Conservation (phyloP, 2,888 invertebrate species). For the Dermolepida albohirtum region DNA sequence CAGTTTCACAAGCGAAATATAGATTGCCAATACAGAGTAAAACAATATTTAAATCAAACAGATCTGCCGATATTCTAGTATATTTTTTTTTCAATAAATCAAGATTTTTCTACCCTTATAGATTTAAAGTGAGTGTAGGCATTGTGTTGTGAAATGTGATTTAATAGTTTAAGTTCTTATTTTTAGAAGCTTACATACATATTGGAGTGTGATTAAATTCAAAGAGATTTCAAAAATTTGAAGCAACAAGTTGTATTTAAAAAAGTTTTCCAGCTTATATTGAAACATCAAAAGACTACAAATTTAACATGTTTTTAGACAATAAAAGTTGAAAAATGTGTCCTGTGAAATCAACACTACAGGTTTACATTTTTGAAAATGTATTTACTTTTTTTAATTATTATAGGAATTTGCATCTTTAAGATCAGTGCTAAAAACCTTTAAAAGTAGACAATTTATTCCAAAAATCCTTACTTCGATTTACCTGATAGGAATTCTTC, state of each 20-base stretch:
- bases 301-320: conserved; percentile 90
- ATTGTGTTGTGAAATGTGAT: no score
- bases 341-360: conserved; percentile 87
- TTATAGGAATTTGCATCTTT: conserved; percentile 72
- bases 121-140: no score
- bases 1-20: no score
- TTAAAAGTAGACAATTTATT: conserved; percentile 66
- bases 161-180: no score
- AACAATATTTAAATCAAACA: no score
- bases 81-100: no score
- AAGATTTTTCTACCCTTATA: no score
- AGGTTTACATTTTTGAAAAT: conserved; percentile 68
- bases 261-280: conserved; percentile 91
- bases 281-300: conserved; percentile 93
- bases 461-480: conserved; percentile 64
- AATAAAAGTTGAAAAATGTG: conserved; percentile 96
- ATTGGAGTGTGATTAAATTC: conserved; percentile 78
- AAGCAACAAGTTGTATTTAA: conserved; percentile 90
- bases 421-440: conserved; percentile 69
- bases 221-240: conserved; percentile 77
- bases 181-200: no score
- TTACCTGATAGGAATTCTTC: conserved; percentile 70
- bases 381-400: conserved; percentile 5
- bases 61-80: no score
- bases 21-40: no score